Base-by-base conservation (phyloP, 64 coral and sea anemone genomes). In the Exaiptasia diaphana region DNA sequence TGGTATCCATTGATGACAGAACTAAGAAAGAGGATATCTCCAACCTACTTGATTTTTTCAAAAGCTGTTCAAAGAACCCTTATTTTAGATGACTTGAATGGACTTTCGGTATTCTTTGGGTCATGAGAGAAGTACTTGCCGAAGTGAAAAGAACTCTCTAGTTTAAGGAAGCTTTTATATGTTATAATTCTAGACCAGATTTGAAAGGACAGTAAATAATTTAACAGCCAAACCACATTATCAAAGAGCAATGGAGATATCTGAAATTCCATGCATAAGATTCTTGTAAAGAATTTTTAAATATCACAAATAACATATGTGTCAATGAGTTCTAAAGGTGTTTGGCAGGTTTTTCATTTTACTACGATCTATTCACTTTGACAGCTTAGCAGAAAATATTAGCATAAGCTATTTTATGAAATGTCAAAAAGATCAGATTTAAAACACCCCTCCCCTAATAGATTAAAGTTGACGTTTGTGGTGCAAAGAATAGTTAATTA, bases 1-100 rank as follows among this genome's bases (percentile, higher is more conserved):
- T 65, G 61, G 61, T 65, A 65, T 65, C 61, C 61, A 65, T 35
- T 65, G 61, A 65, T 65, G 61, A 65, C 61, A 65, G 32, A 35
- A 17, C 13, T 17, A 35, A n/a, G 32, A 65, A 65, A 65, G 61
- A 20, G 10, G 61, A 65, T 65, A 65, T 65, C 32, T 65, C 38
- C 15, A 38, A 29, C 58, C 28, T 62, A 65, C 61, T 65, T 65
- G 61, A 65, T 65, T 28, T 36, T 35, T 65, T 65, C 61, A 65
- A 65, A 65, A 38, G 61, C 61, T 65, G 61, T 65, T 65, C 61
- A 65, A 2, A 36, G 11, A 3, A 32, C 32, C 38, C 61, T 65
- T 65, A 28, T 65, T 37, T 4, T 37, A 11, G 61, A 65, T 65
- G 61, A 34, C n/a, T 65, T 65, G 61, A 65, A 65, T 65, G 38